Evolutionary conservation across 1,140 invertebrate species (phyloP).

Genomic region (Zaprionus ornatus): DNA sequence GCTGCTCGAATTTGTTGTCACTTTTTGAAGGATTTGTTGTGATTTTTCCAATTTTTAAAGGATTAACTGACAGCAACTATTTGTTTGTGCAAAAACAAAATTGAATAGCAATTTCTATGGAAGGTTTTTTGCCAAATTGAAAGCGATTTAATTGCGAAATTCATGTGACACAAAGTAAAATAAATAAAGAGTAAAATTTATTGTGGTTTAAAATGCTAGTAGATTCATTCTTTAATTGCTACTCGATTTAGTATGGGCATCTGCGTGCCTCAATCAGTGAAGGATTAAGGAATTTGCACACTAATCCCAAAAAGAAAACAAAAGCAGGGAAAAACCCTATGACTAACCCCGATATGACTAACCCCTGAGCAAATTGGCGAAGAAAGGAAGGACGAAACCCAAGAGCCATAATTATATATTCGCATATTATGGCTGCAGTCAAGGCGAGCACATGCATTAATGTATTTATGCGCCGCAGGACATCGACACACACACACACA

Average conservation of each 20-base stretch:
- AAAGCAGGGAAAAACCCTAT: conserved; percentile 16
- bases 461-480: conserved; percentile 73
- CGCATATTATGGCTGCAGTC: conserved; percentile 50
- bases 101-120: neutral
- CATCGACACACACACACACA: conserved; percentile 41
- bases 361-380: conserved; percentile 31
- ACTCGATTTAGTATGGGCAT: conserved; percentile 19
- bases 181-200: conserved; percentile 14
- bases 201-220: neutral
- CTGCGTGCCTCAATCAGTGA: conserved; percentile 27
- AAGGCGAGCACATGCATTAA: conserved; percentile 60
- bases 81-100: neutral
- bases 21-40: conserved; percentile 20
- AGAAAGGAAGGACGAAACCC: neutral
- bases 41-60: conserved; percentile 10
- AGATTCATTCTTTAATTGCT: neutral
- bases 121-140: neutral
- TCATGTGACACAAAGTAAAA: neutral
- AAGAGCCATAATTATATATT: conserved; percentile 53
- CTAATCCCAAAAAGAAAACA: conserved; percentile 46
- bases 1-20: neutral
- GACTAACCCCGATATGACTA: conserved; percentile 30
- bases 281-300: conserved; percentile 53
- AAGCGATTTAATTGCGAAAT: neutral
- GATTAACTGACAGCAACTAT: conserved; percentile 11